Evolutionary conservation across 64 coral and sea anemone species (phyloP).

Genomic region (Actinia tenebrosa): DNA sequence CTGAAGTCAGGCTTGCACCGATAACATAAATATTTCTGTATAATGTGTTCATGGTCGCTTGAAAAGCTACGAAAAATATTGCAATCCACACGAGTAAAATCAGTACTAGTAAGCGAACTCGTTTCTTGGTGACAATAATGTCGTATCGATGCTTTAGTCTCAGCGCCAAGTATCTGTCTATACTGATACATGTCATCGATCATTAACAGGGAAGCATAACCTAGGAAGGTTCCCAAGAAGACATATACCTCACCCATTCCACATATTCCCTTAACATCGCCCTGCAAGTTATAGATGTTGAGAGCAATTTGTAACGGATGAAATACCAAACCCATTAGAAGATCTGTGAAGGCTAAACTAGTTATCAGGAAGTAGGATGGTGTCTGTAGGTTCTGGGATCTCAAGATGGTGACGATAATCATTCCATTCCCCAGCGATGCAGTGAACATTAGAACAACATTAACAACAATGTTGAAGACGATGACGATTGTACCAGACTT

Average conservation of each 20-base stretch:
- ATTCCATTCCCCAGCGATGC: neutral
- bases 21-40: too few species aligned
- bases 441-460: neutral
- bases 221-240: neutral
- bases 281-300: neutral
- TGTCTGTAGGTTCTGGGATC: neutral
- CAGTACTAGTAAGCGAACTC: neutral
- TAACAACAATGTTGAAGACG: too few species aligned
- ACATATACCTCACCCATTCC: neutral
- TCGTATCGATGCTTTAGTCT: neutral
- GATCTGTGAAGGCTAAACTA: neutral
- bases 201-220: neutral
- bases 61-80: neutral
- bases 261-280: neutral
- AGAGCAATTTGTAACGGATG: neutral
- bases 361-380: neutral
- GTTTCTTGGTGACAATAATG: conserved; percentile 5
- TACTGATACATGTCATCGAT: neutral
- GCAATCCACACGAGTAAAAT: neutral
- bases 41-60: neutral
- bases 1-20: too few species aligned
- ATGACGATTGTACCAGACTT: too few species aligned
- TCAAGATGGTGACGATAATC: neutral
- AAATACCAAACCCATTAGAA: neutral
- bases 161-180: conserved; percentile 7